Conservation (phyloP, 2,113 vertebrate genomes). For the Dromaius novaehollandiae region DNA sequence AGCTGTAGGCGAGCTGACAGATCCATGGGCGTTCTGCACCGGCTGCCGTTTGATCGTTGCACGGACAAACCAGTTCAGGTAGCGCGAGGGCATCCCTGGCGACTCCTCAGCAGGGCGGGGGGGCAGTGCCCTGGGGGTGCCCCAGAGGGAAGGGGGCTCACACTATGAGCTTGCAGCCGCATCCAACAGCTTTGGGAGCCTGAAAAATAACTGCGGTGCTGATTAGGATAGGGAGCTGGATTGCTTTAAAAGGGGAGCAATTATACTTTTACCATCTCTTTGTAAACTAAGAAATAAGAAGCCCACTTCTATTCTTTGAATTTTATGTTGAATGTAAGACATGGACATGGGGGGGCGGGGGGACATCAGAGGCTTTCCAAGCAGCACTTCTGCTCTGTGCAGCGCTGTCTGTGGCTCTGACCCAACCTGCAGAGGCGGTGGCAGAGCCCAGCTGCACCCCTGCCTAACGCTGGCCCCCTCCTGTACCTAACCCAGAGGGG, state of each 20-base stretch:
- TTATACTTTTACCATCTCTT: background rate
- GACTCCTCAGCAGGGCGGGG: background rate
- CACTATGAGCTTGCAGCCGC: background rate
- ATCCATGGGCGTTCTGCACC: background rate
- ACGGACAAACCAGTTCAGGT: background rate
- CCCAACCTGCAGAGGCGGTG: background rate
- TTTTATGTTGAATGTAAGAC: rapidly evolving
- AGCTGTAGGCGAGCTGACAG: too few relatives aligned
- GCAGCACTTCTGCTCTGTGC: background rate
- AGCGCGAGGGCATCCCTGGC: background rate
- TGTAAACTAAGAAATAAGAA: background rate
- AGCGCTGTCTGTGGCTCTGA: too few relatives aligned
- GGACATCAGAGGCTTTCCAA: rapidly evolving
- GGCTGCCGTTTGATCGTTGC: background rate
- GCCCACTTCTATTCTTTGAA: background rate
- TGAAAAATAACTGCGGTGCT: background rate
- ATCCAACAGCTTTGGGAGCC: background rate
- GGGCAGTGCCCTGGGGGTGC: background rate
- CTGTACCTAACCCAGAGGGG: rapidly evolving
- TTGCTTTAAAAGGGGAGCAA: background rate
- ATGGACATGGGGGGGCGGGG: rapidly evolving
- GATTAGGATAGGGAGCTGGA: background rate
- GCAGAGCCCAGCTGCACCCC: background rate
- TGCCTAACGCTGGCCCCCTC: background rate
- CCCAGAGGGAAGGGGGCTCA: rapidly evolving